Percentiles rank a stretch among this genome's conserved stretches.
Conservation (phyloP, 2,888 invertebrate species). For the Isoperla grammatica region DNA sequence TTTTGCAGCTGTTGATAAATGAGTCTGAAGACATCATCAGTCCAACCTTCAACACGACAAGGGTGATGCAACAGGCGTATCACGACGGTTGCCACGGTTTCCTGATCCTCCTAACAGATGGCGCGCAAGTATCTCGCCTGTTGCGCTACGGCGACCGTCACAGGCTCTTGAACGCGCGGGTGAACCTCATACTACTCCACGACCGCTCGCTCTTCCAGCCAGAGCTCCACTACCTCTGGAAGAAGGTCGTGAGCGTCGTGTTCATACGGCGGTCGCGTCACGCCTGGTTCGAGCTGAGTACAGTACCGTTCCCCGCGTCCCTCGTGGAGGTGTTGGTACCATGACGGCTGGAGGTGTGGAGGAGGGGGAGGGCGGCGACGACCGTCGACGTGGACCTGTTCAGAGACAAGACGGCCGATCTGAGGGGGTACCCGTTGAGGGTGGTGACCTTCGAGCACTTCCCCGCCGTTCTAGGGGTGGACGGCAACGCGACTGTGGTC, state of each 20-base stretch:
- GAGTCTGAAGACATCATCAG: conserved; percentile 60
- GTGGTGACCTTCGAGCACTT: conserved; percentile 63
- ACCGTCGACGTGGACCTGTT: conserved; percentile 48
- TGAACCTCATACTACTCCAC: conserved; percentile 64
- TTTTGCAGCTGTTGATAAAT: conserved; percentile 52
- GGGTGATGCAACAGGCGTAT: conserved; percentile 51
- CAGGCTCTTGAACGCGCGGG: conserved; percentile 44
- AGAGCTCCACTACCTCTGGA: conserved; percentile 68
- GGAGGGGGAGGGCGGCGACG: conserved; percentile 54
- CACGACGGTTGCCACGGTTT: conserved; percentile 64
- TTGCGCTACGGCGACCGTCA: conserved; percentile 66
- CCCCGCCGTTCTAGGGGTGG: conserved; percentile 64
- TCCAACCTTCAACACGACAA: conserved; percentile 54
- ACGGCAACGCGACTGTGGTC: conserved; percentile 41
- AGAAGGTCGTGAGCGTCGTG: conserved; percentile 65
- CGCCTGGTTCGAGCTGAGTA: conserved; percentile 64
- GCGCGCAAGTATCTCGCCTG: conserved; percentile 59
- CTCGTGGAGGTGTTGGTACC: conserved; percentile 52
- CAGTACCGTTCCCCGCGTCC: conserved; percentile 67
- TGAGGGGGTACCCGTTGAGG: conserved; percentile 54
- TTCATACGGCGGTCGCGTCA: conserved; percentile 56
- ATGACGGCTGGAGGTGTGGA: conserved; percentile 62
- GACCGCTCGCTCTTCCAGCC: conserved; percentile 61
- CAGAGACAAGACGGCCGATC: conserved; percentile 54
- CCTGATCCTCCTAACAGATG: conserved; percentile 66